phyloP scores from a whole-genome alignment of 2,888 invertebrate genomes.

The Orthonychiurus folsomi region DNA sequence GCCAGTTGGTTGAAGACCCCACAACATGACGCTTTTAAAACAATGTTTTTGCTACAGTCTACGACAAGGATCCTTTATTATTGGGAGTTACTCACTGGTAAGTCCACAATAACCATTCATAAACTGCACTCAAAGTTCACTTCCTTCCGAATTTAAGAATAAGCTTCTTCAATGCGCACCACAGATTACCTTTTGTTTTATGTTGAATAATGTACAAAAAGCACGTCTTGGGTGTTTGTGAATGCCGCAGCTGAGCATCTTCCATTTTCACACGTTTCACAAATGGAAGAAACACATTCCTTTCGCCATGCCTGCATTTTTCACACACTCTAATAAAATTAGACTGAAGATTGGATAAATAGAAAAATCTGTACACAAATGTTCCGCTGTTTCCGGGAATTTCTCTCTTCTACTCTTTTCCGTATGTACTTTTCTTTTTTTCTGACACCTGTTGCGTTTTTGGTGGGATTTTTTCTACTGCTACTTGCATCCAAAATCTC shows the following conservation, averaged over 20 bases:
- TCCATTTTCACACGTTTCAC: too few species aligned
- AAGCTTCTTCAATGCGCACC: too few species aligned
- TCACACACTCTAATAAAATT: too few species aligned
- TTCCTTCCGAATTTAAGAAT: too few species aligned
- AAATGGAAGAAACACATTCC: too few species aligned
- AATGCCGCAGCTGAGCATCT: not conserved
- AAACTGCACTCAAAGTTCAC: conserved; percentile 1
- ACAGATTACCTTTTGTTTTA: too few species aligned
- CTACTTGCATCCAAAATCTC: too few species aligned
- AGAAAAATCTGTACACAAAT: too few species aligned
- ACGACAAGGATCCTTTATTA: conserved; percentile 39
- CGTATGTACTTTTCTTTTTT: not conserved
- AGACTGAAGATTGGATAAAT: too few species aligned
- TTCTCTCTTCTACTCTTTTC: not conserved
- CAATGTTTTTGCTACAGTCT: conserved; percentile 40
- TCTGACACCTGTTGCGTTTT: not conserved
- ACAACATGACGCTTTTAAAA: conserved; percentile 31
- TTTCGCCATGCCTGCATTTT: too few species aligned
- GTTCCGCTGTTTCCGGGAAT: not conserved
- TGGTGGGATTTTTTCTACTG: not conserved
- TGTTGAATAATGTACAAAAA: too few species aligned
- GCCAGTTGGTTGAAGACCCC: too few species aligned
- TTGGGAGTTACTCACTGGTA: conserved; percentile 38
- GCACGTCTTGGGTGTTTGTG: not conserved
- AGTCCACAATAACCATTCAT: conserved; percentile 15